phyloP scores from a whole-genome alignment of 2,888 invertebrate genomes.

The Polylopha cassiicola region DNA sequence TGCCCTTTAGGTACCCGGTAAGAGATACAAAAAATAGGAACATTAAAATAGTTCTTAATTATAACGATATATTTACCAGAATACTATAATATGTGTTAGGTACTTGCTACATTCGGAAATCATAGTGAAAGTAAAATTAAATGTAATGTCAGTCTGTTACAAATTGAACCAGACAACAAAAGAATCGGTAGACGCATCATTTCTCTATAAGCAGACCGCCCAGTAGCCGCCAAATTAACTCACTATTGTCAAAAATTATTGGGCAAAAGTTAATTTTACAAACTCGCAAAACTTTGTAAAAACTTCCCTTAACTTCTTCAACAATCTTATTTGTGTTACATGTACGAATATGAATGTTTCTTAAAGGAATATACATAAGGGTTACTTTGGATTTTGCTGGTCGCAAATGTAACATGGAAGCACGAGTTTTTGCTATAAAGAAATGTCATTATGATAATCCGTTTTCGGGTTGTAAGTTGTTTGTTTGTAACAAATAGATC shows the following conservation, averaged over 20 bases:
- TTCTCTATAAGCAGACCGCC: too few species aligned
- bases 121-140: too few species aligned
- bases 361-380: background rate
- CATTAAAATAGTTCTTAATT: too few species aligned
- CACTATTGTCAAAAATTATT: conserved; percentile 54
- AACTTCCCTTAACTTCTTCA: background rate
- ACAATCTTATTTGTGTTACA: background rate
- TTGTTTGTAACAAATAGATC: conserved; percentile 38
- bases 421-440: conserved; percentile 40
- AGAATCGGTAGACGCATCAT: too few species aligned
- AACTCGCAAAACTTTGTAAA: conserved; percentile 24
- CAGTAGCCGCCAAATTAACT: conserved; percentile 58
- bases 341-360: too few species aligned
- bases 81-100: too few species aligned
- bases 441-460: conserved; percentile 64
- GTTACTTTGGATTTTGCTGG: background rate
- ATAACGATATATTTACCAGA: too few species aligned
- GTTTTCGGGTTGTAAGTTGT: conserved; percentile 42
- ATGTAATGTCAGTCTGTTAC: too few species aligned
- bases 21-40: too few species aligned
- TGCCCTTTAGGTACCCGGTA: too few species aligned
- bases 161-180: too few species aligned
- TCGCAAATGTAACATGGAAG: conserved; percentile 12
- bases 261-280: conserved; percentile 57
- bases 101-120: too few species aligned